phyloP scores from a whole-genome alignment of 2,113 vertebrate species.

The Cinclus cinclus region DNA sequence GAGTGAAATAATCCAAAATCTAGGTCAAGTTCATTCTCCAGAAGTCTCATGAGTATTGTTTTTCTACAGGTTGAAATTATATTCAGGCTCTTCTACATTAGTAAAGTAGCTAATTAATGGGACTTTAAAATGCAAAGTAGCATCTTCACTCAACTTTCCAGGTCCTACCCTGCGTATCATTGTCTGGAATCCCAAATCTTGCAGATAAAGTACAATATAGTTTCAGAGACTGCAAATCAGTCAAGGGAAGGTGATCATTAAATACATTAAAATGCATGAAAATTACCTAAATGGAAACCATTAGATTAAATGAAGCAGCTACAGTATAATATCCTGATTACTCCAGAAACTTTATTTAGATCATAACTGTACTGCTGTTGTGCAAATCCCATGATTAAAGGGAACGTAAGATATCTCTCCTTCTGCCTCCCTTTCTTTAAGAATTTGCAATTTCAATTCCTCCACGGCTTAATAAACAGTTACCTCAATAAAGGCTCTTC shows the following conservation, averaged over 20 bases:
- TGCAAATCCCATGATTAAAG: slow-evolving; percentile 72
- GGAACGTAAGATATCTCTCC: slow-evolving; percentile 46
- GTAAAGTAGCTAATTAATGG: slow-evolving; percentile 39
- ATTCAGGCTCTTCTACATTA: neutral
- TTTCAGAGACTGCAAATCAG: slow-evolving; percentile 68
- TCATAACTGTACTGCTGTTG: slow-evolving; percentile 67
- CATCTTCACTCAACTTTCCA: slow-evolving; percentile 29
- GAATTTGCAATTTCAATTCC: slow-evolving; percentile 68
- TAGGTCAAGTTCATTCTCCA: slow-evolving; percentile 13
- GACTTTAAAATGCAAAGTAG: slow-evolving; percentile 26
- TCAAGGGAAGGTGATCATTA: slow-evolving; percentile 75
- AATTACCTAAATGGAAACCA: slow-evolving; percentile 75
- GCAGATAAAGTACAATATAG: slow-evolving; percentile 42
- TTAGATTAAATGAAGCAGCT: slow-evolving; percentile 78
- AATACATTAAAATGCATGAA: slow-evolving; percentile 79
- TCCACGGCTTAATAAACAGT: slow-evolving; percentile 72
- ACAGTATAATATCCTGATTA: slow-evolving; percentile 66
- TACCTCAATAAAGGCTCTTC: slow-evolving; percentile 66
- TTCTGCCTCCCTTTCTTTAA: neutral
- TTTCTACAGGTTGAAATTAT: slow-evolving; percentile 6
- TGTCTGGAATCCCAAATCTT: slow-evolving; percentile 21
- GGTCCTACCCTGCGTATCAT: neutral
- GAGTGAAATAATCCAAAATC: slow-evolving; percentile 23
- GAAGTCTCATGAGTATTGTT: neutral
- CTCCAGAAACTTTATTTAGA: slow-evolving; percentile 71